Base-by-base conservation (phyloP, 2,113 vertebrate species). In the Hypomesus transpacificus region DNA sequence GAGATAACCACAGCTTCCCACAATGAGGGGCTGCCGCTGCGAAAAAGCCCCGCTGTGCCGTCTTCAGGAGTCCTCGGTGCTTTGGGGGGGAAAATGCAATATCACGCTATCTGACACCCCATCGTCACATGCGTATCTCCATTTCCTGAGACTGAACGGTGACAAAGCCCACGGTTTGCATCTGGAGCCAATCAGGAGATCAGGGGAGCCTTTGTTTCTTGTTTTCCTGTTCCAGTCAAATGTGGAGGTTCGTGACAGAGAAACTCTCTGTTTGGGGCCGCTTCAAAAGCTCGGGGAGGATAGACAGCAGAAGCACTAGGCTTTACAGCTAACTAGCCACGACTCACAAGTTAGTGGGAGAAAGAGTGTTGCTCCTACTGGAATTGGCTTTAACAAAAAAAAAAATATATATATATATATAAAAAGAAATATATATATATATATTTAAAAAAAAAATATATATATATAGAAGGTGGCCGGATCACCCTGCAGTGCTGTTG, bases 21-120 rank as follows among this genome's bases (percentile, higher is more conserved):
- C 83, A 86, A 80, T 76, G 67, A 79, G 79, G 79, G 70, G 77
- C 74, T 68, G 74, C 62, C 8, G 1, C 53, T 65, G 66, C 75
- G 77, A 86, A 84, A 84, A 84, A 74, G 60, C 75, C 66, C 81
- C 72, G 73, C 16, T 69, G 74, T 74, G 80, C 72, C 71, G 71
- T 78, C 75, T 82, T 85, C 73, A 67, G 73, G 57, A 75, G 78
- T 80, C 77, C 74, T 34, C 67, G 67, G 74, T 71, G 78, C 71
- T 81, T 84, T 74, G 74, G 80, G 80, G 79, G 70, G 87, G 83
- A 88, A 84, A 89, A 85, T 59, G 86, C 82, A 88, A 88, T 88
- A 88, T 89, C 83, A 85, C 79, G 75, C 79, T 86, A 89, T 89
- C 87, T 84, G 86, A 89, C 87, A 87, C 86, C 85, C 85, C 82